These are phyloP conservation scores for Carassius gibelio DNA, from an alignment of 2,113 vertebrate species.

Conservation along the genomic window DNA sequence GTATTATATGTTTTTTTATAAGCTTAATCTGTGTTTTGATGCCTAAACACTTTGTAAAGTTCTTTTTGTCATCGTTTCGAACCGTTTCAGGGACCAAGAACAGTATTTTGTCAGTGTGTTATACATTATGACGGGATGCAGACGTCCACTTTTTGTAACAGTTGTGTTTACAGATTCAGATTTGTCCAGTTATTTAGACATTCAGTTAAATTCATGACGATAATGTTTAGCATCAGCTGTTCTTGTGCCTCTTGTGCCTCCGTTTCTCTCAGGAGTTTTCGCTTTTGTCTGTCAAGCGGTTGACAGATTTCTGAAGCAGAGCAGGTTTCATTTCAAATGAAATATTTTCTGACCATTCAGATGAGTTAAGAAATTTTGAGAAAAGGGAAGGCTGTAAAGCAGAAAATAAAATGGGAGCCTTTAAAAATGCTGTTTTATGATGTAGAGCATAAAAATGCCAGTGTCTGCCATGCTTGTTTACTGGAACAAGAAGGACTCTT, in stretches of 20 bases:
- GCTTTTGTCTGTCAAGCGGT: neutral
- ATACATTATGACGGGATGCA: neutral
- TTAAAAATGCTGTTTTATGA: slow-evolving; percentile 2
- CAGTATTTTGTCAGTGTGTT: neutral
- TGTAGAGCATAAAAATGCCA: neutral
- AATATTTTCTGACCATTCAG: neutral
- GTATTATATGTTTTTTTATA: neutral
- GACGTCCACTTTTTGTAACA: neutral
- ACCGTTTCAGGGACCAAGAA: neutral
- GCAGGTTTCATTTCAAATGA: slow-evolving; percentile 6
- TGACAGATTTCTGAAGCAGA: slow-evolving; percentile 3
- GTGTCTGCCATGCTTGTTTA: neutral
- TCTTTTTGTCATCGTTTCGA: neutral
- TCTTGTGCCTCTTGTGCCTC: slow-evolving; percentile 48
- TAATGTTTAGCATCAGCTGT: slow-evolving; percentile 10
- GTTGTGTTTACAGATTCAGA: neutral
- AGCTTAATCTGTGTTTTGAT: neutral
- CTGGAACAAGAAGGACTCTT: neutral
- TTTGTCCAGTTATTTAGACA: neutral
- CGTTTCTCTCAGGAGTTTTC: slow-evolving; percentile 52
- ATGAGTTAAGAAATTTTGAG: neutral
- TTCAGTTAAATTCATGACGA: neutral
- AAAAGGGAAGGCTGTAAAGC: neutral
- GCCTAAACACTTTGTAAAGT: neutral
- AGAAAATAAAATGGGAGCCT: neutral